Conservation (phyloP, 2,797 vertebrate genomes). For the Megaceryle alcyon region DNA sequence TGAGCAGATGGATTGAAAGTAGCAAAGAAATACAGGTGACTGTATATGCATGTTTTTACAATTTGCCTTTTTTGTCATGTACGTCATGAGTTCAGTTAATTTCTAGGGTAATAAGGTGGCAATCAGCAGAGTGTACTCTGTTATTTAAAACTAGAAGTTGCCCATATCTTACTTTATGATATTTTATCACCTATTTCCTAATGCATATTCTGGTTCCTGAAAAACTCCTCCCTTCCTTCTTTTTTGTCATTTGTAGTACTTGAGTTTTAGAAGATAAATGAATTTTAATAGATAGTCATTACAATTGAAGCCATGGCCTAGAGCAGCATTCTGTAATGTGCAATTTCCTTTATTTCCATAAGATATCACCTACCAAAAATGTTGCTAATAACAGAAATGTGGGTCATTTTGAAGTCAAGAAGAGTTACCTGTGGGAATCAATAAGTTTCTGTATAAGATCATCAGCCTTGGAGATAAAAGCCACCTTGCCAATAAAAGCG, state of each 20-base stretch:
- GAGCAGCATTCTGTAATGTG: not conserved
- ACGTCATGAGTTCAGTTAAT: not conserved
- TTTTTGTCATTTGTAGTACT: not conserved
- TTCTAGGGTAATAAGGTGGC: not conserved
- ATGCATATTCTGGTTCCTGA: not conserved
- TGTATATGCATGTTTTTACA: not conserved
- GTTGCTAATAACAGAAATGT: not conserved
- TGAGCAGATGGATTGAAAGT: not conserved
- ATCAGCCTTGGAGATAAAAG: constrained; percentile 5
- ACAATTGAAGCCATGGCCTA: not conserved
- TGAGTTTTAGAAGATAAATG: not conserved
- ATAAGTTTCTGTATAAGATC: not conserved
- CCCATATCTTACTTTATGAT: not conserved
- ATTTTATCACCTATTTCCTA: not conserved
- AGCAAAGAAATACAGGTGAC: not conserved
- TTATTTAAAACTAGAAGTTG: not conserved
- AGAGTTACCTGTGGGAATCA: not conserved
- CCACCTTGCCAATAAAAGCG: not conserved
- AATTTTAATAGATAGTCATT: not conserved
- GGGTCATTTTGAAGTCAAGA: not conserved
- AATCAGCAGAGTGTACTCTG: not conserved
- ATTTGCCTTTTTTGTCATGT: not conserved
- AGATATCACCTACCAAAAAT: not conserved
- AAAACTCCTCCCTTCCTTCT: not conserved
- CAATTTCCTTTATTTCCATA: not conserved